Evolutionary conservation across 1,140 invertebrate genomes (phyloP), one percentile per base, ranked within the genome.

Genomic region (Procambarus virginalis): DNA sequence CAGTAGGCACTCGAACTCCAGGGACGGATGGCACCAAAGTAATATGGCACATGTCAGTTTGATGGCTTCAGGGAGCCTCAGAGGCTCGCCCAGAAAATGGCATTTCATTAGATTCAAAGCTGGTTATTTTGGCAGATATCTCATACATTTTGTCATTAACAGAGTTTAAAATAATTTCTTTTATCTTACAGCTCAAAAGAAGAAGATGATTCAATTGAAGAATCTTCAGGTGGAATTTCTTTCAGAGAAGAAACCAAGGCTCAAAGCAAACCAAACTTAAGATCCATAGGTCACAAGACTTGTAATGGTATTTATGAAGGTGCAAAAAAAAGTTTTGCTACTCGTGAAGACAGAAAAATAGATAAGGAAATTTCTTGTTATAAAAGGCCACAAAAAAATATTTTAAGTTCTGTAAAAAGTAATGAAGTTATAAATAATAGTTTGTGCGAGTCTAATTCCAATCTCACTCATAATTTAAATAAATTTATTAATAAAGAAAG

Each of bases 161-260:
- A 34, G 34, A 34, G 0, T 34, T 34, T 58, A 14, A 64, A 20
- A 12, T 20, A 12, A 12, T 20, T 20, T 20, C 17, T 81, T 22
- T 60, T 81, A 17, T 58, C 22, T 75, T 75, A 34, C 82, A 84
- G 82, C 70, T 48, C 22, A 8, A 22, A 48, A 22, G 60, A 73
- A 84, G 12, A n/a, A 14, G 46, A 84, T 20, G 46, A 84, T 8
- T 20, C 17, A 51, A 22, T 20, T 46, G 82, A 84, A 80, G 78
- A 80, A 34, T 22, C 78, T 14, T 80, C 78, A 22, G 78, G 78
- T 80, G 78, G 20, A 51, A 80, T 80, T 22, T 51, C 22, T 17
- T 84, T 49, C 22, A 8, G 22, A 12, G 68, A 48, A 9, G 22
- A 58, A 20, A 58, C 14, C 9, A 34, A n/a, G 5, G 14, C 17